Base-by-base conservation (phyloP, 2,888 invertebrate genomes). In the Cordilura impudica region DNA sequence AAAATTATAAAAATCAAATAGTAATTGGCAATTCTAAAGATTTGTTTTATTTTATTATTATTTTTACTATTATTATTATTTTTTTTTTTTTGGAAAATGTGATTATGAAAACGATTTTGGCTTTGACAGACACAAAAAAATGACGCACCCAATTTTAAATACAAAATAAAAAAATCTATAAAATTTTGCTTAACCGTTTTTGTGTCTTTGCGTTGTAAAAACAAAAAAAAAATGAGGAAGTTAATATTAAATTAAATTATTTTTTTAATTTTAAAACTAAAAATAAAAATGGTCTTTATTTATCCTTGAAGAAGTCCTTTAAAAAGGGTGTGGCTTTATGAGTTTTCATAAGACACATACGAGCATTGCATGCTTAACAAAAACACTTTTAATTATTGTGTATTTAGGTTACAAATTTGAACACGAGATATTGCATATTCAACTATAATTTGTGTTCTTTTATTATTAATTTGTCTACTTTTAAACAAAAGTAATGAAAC, bases 121-220 rank as follows among this genome's bases (percentile, higher is more conserved):
- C 23, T 12, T 63, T 26, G 12, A 8, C 12, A 43, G 39, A 47
- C 12, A 31, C n/a, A n/a, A n/a, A 54, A 18, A 16, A 72, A 7
- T 71, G 84, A 80, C 81, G 66, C 83, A 83, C 81, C 82, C 83
- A 70, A 69, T 82, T 82, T 70, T 70, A 7, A 49, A 31, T 43
- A 12, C 47, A 23, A 45, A 18, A 53, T 19, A 45, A 74, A 63
- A 79, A 79, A 73, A 70, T 78, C 60, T 61, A 71, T 71, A 61
- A 8, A 35, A 47, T 47, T 47, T 56, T 39, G 12, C 35, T 39
- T 39, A n/a, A 2, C 21, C 0, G 2, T 45, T 29, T 29, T n/a
- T 39, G 12, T n/a, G 2, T n/a, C 45, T 14, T 56, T n/a, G 2
- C 6, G 7, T 18, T 54, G 29, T 18, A 54, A 54, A 12, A 39